These are phyloP conservation scores for Actinia tenebrosa DNA, from an alignment of 64 coral and sea anemone genomes.

Conservation along the genomic window DNA sequence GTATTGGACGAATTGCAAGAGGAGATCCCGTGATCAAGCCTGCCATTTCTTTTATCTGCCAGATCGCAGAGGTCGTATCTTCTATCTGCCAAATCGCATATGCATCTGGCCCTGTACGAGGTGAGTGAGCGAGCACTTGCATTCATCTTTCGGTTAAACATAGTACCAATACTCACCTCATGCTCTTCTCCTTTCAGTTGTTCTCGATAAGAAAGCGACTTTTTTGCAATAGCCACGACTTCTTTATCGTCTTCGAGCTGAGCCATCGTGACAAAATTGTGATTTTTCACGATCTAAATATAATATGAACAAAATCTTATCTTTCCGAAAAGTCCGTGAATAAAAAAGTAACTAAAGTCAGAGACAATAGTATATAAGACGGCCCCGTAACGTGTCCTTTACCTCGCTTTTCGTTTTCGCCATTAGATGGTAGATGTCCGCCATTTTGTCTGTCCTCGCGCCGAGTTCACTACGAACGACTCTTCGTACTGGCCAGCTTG, in stretches of 20 bases:
- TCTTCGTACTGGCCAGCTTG: conserved; percentile 93
- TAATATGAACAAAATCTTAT: not conserved
- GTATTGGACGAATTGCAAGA: too few relatives aligned
- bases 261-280: conserved; percentile 86
- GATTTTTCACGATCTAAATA: conserved; percentile 87
- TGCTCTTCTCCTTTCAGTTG: conserved; percentile 81
- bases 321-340: too few relatives aligned
- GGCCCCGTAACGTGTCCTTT: too few relatives aligned
- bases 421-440: conserved; percentile 97
- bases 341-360: too few relatives aligned
- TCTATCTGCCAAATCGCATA: too few relatives aligned
- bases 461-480: conserved; percentile 69
- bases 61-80: too few relatives aligned
- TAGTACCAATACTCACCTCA: conserved; percentile 36
- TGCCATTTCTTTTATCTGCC: too few relatives aligned
- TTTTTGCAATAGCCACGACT: conserved; percentile 78
- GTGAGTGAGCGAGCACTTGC: too few relatives aligned
- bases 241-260: conserved; percentile 90
- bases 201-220: conserved; percentile 75
- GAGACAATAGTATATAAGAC: not conserved
- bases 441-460: conserved; percentile 78
- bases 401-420: conserved; percentile 98
- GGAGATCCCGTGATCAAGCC: too few relatives aligned
- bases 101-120: too few relatives aligned
- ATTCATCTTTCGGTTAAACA: not conserved